Percentiles rank a stretch among this genome's conserved stretches.
Conservation (phyloP, 64 coral and sea anemone species). For the Pocillopora verrucosa region DNA sequence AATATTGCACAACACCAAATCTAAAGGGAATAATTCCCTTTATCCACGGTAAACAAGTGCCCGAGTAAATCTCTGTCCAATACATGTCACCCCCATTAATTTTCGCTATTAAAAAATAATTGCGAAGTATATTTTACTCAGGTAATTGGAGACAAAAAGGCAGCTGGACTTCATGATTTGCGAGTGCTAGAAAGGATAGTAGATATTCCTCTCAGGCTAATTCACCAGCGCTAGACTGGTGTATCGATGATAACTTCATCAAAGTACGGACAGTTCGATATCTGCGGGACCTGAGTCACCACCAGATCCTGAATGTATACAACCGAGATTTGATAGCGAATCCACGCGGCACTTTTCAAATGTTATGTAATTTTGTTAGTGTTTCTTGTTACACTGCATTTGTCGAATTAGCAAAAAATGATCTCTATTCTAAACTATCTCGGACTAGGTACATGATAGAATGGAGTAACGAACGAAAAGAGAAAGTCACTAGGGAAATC, state of each 20-base stretch:
- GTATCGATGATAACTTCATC: background rate
- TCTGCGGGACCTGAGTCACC: background rate
- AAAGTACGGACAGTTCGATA: background rate
- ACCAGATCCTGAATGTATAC: background rate
- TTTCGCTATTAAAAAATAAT: background rate
- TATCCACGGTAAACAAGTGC: no score
- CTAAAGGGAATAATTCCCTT: no score
- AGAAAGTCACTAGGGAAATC: background rate
- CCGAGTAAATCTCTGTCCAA: background rate
- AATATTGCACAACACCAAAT: no score
- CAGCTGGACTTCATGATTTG: background rate
- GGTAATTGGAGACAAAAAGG: slow-evolving; percentile 21
- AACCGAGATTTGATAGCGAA: background rate
- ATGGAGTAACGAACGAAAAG: background rate
- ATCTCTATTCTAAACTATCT: background rate
- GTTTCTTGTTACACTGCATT: background rate
- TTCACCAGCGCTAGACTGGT: background rate
- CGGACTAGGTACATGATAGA: background rate
- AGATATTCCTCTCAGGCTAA: background rate
- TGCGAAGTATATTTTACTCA: background rate
- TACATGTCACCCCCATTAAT: background rate
- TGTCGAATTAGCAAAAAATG: background rate
- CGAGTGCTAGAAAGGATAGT: background rate
- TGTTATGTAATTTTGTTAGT: background rate
- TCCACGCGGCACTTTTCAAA: background rate